Evolutionary conservation across 2,797 vertebrate species (phyloP).

Genomic region (Gambusia yucatana): DNA sequence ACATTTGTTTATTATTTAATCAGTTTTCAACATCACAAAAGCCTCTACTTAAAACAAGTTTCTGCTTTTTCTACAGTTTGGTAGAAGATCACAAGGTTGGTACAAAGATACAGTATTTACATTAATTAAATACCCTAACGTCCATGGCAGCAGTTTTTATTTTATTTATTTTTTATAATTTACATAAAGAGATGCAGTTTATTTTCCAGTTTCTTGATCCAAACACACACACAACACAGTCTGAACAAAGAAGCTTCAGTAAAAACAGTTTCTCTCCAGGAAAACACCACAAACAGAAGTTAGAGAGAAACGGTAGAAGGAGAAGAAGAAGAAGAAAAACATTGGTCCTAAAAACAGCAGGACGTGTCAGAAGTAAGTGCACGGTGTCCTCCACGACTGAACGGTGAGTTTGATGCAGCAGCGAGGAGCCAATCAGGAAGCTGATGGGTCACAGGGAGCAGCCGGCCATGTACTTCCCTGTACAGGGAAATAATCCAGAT

Average conservation of each 20-base stretch:
- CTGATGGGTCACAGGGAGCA: constrained; percentile 74
- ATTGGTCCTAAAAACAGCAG: constrained; percentile 71
- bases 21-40: constrained; percentile 59
- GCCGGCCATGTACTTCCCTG: constrained; percentile 86
- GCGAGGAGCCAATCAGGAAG: background rate
- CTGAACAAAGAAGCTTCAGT: constrained; percentile 40
- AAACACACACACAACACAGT: constrained; percentile 62
- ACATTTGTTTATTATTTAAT: constrained; percentile 35
- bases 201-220: constrained; percentile 46
- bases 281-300: constrained; percentile 41
- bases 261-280: constrained; percentile 38
- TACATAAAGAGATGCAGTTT: constrained; percentile 46
- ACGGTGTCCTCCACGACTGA: constrained; percentile 36
- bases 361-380: constrained; percentile 59
- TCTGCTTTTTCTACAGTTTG: constrained; percentile 39
- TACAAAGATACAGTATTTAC: constrained; percentile 59
- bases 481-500: constrained; percentile 9
- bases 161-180: constrained; percentile 16
- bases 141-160: constrained; percentile 48
- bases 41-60: constrained; percentile 45
- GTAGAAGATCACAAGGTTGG: constrained; percentile 34
- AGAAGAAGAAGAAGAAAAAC: constrained; percentile 48
- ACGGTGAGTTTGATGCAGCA: constrained; percentile 3
- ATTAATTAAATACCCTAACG: constrained; percentile 67
- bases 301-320: constrained; percentile 36